Evolutionary conservation across 1,140 invertebrate species (phyloP).

Genomic region (Sitobion miscanthi): DNA sequence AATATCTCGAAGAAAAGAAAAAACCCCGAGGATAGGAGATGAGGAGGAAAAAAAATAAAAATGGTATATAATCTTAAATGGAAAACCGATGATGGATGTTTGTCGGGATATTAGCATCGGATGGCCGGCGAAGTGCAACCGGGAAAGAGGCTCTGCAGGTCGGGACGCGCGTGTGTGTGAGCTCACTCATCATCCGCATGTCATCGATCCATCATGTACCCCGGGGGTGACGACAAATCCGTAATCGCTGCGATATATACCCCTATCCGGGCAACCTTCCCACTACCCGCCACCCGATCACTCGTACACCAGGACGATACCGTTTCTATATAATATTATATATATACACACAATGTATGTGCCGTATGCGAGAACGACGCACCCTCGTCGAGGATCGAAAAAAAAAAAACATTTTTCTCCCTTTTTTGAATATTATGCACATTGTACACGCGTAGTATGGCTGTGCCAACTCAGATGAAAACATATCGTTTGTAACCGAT

Average conservation of each 20-base stretch:
- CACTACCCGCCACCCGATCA: neutral
- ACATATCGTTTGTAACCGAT: slow-evolving; percentile 55
- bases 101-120: slow-evolving; percentile 54
- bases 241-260: slow-evolving; percentile 46
- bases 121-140: slow-evolving; percentile 48
- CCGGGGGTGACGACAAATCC: slow-evolving; percentile 54
- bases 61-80: slow-evolving; percentile 48
- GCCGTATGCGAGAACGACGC: neutral
- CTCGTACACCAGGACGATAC: neutral
- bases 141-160: neutral
- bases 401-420: slow-evolving; percentile 33
- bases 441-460: neutral
- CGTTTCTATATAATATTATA: neutral
- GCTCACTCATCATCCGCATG: slow-evolving; percentile 53
- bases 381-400: neutral
- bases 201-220: slow-evolving; percentile 53
- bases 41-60: neutral
- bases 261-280: slow-evolving; percentile 11
- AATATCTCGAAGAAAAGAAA: slow-evolving; percentile 30
- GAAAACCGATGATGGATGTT: slow-evolving; percentile 56
- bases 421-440: slow-evolving; percentile 17
- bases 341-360: neutral
- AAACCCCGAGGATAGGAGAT: neutral
- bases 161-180: neutral
- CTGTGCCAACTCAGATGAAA: slow-evolving; percentile 49